Conservation (phyloP, 2,797 vertebrate genomes). For the Chaetodon trifasciatus region DNA sequence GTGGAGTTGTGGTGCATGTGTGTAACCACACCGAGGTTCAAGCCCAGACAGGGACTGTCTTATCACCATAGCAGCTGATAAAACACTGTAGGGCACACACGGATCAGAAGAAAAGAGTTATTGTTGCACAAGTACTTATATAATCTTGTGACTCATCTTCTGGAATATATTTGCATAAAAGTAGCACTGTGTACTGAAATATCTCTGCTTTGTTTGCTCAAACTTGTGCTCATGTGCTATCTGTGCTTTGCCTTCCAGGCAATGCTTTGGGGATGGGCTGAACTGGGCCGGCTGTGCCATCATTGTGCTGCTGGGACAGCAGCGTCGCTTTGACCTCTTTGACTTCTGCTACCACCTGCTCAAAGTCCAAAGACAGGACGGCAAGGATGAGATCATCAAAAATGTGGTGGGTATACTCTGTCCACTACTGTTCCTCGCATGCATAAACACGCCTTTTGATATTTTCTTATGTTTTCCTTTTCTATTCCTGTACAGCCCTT, state of each 20-base stretch:
- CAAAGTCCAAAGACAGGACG: slow-evolving; percentile 98
- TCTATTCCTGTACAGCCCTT: slow-evolving; percentile 86
- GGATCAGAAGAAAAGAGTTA: background rate
- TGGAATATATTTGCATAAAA: background rate
- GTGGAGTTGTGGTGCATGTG: background rate
- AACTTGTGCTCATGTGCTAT: background rate
- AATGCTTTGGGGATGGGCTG: slow-evolving; percentile 97
- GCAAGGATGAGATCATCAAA: slow-evolving; percentile 99
- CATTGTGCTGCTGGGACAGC: slow-evolving; percentile 96
- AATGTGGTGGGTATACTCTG: slow-evolving; percentile 90
- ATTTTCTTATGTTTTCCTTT: background rate
- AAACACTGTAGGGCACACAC: background rate
- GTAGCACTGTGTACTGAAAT: background rate
- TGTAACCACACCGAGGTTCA: background rate
- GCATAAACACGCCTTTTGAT: background rate
- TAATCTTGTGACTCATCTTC: slow-evolving; percentile 9
- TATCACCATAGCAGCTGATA: background rate
- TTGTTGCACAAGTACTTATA: background rate
- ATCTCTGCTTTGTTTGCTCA: background rate
- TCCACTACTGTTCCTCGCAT: background rate
- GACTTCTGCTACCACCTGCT: slow-evolving; percentile 99
- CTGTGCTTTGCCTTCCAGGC: slow-evolving; percentile 79
- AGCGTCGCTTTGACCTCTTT: slow-evolving; percentile 97
- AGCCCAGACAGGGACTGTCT: background rate
- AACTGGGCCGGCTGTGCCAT: slow-evolving; percentile 99